These are phyloP conservation scores for Archips crataeganus DNA, from an alignment of 2,888 invertebrate species.

Conservation along the genomic window DNA sequence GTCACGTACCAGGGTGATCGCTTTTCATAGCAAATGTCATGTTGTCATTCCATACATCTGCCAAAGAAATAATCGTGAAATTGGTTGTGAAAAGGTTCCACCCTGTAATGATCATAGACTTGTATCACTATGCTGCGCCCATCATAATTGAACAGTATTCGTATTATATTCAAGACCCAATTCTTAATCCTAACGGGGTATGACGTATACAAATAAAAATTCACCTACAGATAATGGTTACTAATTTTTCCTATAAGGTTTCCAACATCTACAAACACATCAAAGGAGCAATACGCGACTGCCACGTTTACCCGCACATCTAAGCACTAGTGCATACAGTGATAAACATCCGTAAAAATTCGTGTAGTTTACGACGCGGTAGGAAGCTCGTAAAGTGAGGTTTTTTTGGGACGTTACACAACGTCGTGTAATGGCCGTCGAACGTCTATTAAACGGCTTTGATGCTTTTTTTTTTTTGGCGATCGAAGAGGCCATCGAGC, in stretches of 20 bases:
- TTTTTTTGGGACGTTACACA: conserved; percentile 20
- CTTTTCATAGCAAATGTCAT: too few relatives aligned
- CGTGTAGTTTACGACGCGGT: conserved; percentile 51
- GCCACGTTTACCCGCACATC: background rate
- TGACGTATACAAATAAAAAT: too few relatives aligned
- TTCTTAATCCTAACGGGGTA: too few relatives aligned
- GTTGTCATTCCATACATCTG: too few relatives aligned
- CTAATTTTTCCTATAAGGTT: background rate
- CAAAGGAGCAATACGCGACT: background rate
- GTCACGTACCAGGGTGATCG: too few relatives aligned
- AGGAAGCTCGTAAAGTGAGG: conserved; percentile 54
- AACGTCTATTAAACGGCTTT: background rate
- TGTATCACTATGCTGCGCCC: too few relatives aligned
- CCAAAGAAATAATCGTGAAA: too few relatives aligned
- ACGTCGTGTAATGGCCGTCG: conserved; percentile 5
- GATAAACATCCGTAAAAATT: conserved; percentile 22
- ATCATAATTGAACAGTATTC: too few relatives aligned
- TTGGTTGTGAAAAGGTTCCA: too few relatives aligned
- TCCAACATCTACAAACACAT: background rate
- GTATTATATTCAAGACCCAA: too few relatives aligned
- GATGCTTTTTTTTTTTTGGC: background rate
- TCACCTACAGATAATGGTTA: background rate
- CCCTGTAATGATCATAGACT: too few relatives aligned
- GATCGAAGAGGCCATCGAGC: background rate
- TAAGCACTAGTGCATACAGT: background rate